Conservation (phyloP, 2,888 invertebrate species). For the Chorisops tibialis region DNA sequence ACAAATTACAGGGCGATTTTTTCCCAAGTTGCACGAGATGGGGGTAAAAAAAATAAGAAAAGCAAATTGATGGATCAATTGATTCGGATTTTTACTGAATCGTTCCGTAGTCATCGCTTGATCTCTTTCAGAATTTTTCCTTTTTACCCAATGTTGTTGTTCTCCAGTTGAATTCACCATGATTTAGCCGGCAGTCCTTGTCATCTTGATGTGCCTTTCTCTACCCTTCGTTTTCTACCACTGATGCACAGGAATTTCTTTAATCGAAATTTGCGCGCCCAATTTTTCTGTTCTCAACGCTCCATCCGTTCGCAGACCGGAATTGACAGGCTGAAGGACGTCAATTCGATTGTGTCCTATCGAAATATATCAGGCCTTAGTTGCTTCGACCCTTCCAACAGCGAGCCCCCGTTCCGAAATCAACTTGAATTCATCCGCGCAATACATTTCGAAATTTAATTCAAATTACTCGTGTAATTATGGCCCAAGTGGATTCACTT, state of each 20-base stretch:
- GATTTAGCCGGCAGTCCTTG: slow-evolving; percentile 2
- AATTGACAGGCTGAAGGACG: too few species aligned
- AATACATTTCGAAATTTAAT: slow-evolving; percentile 11
- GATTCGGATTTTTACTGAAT: slow-evolving; percentile 24
- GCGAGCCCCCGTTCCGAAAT: too few species aligned
- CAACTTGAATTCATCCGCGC: too few species aligned
- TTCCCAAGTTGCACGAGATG: slow-evolving; percentile 1
- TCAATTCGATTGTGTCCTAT: too few species aligned
- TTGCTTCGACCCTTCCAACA: too few species aligned
- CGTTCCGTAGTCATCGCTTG: slow-evolving; percentile 7
- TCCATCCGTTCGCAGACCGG: too few species aligned
- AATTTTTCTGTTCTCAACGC: slow-evolving; percentile 10
- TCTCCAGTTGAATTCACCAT: slow-evolving; percentile 15
- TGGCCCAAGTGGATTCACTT: not conserved
- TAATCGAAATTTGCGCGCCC: slow-evolving; percentile 31
- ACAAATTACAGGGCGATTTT: slow-evolving; percentile 28
- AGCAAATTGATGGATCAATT: slow-evolving; percentile 30
- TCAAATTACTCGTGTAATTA: slow-evolving; percentile 16
- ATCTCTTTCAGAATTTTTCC: slow-evolving; percentile 7
- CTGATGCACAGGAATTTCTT: slow-evolving; percentile 28
- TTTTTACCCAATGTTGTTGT: slow-evolving; percentile 25
- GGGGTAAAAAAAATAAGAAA: not conserved
- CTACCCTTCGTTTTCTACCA: slow-evolving; percentile 2
- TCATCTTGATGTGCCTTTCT: slow-evolving; percentile 7
- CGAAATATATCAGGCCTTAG: too few species aligned